Evolutionary conservation across 37 sponge, comb jelly and placozoan genomes (phyloP).

Genomic region (Oopsacas minuta): DNA sequence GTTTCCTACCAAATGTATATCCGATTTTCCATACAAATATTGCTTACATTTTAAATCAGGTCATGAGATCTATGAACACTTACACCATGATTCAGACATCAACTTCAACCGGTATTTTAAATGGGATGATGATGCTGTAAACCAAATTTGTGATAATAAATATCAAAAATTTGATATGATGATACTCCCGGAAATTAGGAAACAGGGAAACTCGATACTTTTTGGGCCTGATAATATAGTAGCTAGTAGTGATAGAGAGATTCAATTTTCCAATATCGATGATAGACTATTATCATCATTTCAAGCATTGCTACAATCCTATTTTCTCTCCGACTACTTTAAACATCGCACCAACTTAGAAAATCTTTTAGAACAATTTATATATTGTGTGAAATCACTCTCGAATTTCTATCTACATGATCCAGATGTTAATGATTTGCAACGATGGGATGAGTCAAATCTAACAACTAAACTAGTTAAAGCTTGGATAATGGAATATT

Average conservation of each 20-base stretch:
- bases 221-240: neutral
- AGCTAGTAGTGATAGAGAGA: neutral
- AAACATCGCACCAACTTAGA: neutral
- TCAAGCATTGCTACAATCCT: neutral
- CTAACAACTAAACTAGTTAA: neutral
- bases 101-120: neutral
- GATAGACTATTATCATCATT: neutral
- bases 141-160: neutral
- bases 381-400: neutral
- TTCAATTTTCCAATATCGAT: neutral
- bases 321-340: neutral
- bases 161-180: neutral
- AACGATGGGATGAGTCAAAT: neutral
- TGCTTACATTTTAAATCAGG: neutral
- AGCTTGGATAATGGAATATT: neutral
- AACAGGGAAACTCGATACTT: neutral
- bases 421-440: neutral
- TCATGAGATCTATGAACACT: neutral
- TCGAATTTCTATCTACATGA: neutral
- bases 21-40: conserved; percentile 1
- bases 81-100: neutral
- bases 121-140: neutral
- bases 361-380: neutral
- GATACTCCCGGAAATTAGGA: neutral
- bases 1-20: no score